These are phyloP conservation scores for Triplophysa rosa DNA, from an alignment of 2,113 vertebrate genomes.

Conservation along the genomic window DNA sequence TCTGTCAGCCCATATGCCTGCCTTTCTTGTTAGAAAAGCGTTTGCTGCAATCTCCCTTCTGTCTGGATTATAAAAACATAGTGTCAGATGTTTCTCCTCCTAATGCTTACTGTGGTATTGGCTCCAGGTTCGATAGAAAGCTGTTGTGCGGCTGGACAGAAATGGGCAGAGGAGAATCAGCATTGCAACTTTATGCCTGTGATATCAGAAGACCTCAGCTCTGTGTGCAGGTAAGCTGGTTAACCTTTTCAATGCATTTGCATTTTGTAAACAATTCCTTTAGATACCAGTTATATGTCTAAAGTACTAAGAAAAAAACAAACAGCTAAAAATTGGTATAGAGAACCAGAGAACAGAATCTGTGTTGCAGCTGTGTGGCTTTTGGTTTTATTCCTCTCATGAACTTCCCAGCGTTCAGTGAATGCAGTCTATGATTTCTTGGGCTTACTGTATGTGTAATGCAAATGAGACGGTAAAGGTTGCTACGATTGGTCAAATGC, in stretches of 20 bases:
- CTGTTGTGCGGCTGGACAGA: conserved; percentile 86
- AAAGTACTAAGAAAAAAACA: too few species aligned
- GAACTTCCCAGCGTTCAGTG: background rate
- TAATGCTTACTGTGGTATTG: background rate
- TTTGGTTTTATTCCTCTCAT: background rate
- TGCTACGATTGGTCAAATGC: background rate
- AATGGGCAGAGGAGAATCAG: conserved; percentile 80
- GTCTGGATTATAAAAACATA: background rate
- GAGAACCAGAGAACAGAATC: background rate
- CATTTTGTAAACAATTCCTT: too few species aligned
- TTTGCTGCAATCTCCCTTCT: background rate
- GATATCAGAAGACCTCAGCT: conserved; percentile 64
- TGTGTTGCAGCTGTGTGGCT: background rate
- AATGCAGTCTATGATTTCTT: too few species aligned
- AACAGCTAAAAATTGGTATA: background rate
- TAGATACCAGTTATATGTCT: too few species aligned
- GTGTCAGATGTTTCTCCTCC: background rate
- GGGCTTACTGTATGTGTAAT: too few species aligned
- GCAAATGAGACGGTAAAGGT: background rate
- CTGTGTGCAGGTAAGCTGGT: conserved; percentile 81
- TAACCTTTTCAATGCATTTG: background rate
- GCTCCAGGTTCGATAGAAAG: conserved; percentile 69
- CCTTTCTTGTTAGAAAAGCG: conserved; percentile 3
- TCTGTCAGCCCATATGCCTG: background rate
- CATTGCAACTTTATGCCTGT: conserved; percentile 80